phyloP scores from a whole-genome alignment of 2,113 vertebrate genomes.

The Callipepla californica region DNA sequence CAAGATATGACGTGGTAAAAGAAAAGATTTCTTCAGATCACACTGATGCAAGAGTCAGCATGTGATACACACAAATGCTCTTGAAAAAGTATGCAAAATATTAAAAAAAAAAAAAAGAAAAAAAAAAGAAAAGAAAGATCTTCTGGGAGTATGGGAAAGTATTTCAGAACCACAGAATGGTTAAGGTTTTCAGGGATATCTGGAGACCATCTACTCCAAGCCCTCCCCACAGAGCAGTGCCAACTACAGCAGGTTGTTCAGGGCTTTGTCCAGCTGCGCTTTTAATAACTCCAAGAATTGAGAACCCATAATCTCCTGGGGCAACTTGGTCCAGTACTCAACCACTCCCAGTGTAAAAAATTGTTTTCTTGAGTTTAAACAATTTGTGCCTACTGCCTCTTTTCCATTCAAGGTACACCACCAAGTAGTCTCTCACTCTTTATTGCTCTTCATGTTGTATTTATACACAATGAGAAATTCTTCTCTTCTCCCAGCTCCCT shows the following conservation, averaged over 20 bases:
- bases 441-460: accelerated
- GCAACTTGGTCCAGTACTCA: background rate
- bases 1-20: background rate
- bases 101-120: background rate
- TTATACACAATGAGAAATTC: background rate
- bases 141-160: background rate
- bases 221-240: background rate
- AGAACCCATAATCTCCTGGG: background rate
- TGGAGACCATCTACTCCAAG: background rate
- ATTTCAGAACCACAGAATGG: background rate
- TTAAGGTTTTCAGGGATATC: background rate
- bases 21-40: background rate
- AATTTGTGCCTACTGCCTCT: background rate
- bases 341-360: background rate
- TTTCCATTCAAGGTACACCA: background rate
- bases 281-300: background rate
- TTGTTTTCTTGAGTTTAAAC: background rate
- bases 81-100: background rate
- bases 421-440: background rate
- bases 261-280: background rate
- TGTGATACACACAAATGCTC: background rate
- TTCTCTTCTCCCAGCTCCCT: background rate
- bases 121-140: background rate
- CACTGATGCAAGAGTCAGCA: background rate
- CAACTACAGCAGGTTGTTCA: background rate